Conservation (phyloP, 2,113 vertebrate genomes). For the Zootoca vivipara region DNA sequence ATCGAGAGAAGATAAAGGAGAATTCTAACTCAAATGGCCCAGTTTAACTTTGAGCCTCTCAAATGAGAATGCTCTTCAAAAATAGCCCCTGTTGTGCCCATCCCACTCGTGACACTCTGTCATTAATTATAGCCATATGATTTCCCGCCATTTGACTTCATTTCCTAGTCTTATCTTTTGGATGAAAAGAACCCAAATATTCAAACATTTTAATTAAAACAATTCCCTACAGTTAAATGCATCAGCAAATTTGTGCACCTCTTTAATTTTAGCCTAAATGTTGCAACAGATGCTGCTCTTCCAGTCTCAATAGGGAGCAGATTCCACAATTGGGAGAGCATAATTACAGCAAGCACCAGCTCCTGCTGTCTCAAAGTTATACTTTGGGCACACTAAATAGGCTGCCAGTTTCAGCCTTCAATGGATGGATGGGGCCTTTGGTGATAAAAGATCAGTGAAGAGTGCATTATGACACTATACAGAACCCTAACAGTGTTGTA, state of each 20-base stretch:
- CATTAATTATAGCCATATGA: constrained; percentile 19
- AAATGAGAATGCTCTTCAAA: neutral
- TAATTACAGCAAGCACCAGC: constrained; percentile 75
- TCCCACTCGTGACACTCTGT: neutral
- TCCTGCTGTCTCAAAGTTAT: constrained; percentile 80
- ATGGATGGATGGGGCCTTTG: constrained; percentile 73
- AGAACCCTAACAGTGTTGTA: constrained; percentile 68
- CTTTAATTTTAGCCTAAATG: constrained; percentile 77
- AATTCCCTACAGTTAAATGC: constrained; percentile 61
- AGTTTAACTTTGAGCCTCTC: neutral
- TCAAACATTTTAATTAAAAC: constrained; percentile 62
- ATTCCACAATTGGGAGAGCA: constrained; percentile 75
- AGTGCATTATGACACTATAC: constrained; percentile 66
- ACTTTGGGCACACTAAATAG: constrained; percentile 71
- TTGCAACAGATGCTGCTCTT: constrained; percentile 76
- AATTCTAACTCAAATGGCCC: constrained; percentile 11
- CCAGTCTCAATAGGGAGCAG: constrained; percentile 77
- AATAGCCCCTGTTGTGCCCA: constrained; percentile 2
- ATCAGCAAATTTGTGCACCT: constrained; percentile 64
- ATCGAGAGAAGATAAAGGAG: neutral
- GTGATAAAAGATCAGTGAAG: constrained; percentile 81
- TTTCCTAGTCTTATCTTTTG: neutral
- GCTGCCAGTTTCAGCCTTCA: constrained; percentile 73
- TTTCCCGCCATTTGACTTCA: neutral
- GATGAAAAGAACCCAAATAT: constrained; percentile 7